Conservation (phyloP, 1,140 invertebrate species). For the Leptonema lineaticorne region DNA sequence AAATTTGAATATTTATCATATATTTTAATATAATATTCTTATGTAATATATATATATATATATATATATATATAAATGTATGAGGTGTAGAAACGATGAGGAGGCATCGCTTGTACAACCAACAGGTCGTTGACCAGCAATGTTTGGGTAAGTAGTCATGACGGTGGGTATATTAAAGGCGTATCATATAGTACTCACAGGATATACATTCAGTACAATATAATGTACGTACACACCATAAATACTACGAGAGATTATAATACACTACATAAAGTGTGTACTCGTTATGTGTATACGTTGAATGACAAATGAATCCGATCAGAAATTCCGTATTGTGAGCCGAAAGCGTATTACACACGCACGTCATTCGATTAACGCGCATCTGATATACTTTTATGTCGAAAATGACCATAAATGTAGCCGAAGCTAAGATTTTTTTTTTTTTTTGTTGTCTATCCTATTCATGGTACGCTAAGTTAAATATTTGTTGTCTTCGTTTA, state of each 20-base stretch:
- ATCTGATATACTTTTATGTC: too few relatives aligned
- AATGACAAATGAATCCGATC: neutral
- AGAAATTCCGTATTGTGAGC: neutral
- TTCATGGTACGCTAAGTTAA: too few relatives aligned
- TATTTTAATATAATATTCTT: too few relatives aligned
- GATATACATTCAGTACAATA: neutral
- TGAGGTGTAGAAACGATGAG: neutral
- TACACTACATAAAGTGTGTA: neutral
- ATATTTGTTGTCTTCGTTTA: too few relatives aligned
- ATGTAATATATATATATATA: too few relatives aligned
- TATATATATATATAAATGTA: too few relatives aligned
- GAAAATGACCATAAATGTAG: too few relatives aligned
- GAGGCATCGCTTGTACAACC: neutral
- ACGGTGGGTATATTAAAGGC: conserved; percentile 21
- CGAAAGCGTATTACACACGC: neutral
- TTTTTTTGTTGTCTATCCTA: too few relatives aligned
- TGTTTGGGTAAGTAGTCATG: conserved; percentile 30
- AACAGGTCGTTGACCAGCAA: conserved; percentile 16
- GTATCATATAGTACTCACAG: conserved; percentile 19
- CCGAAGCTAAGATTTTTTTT: too few relatives aligned
- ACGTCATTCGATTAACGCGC: neutral
- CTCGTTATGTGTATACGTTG: neutral
- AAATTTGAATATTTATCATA: too few relatives aligned
- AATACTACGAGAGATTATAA: too few relatives aligned
- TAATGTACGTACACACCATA: too few relatives aligned